Evolutionary conservation across 37 sponge, comb jelly and placozoan species (phyloP), one percentile per base, ranked within the genome.

Genomic region (Petrosia ficiformis): DNA sequence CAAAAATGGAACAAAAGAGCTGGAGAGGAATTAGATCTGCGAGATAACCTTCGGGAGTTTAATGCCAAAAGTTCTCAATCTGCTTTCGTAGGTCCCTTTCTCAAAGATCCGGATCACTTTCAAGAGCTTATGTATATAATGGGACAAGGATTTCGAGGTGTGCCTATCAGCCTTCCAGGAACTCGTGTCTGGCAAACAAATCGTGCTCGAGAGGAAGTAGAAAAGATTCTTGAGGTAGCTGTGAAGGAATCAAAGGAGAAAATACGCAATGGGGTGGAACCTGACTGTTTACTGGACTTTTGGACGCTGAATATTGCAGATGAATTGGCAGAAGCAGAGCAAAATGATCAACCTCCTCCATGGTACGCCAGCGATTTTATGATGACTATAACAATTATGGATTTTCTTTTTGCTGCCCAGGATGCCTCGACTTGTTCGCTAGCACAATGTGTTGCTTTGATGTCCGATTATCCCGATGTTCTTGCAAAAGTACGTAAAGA

Each of bases 131-230:
- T 69, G 48, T 4, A 24, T 24, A 26, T 10, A 24, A 11, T 76
- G 68, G 36, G 10, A 5, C 21, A 71, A 68, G 77, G 68, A 28
- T 38, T 76, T 26, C 10, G 37, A 24, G 69, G 48, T 10, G 21
- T 76, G 25, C 77, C 77, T 16, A 68, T 76, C 65, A 38, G 21
- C 40, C 31, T 76, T 71, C 77, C 77, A 40, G 77, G 77, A 11
- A 76, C 77, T 8, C 14, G 42, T 11, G 34, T 76, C 14, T 68
- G 77, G 77, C 24, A 19, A 32, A 42, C 32, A 10, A 29, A 66
- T 40, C 22, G 44, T 42, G 65, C 76, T 29, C 11, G 76, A 26
- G 21, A 54, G 57, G 21, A 21, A 22, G 21, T 54, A 16, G 21
- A 22, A 21, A 16, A 24, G 25, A 66, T 74, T n/a, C 26, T 67